Evolutionary conservation across 2,113 vertebrate genomes (phyloP).

Genomic region (Gymnarchus niloticus): DNA sequence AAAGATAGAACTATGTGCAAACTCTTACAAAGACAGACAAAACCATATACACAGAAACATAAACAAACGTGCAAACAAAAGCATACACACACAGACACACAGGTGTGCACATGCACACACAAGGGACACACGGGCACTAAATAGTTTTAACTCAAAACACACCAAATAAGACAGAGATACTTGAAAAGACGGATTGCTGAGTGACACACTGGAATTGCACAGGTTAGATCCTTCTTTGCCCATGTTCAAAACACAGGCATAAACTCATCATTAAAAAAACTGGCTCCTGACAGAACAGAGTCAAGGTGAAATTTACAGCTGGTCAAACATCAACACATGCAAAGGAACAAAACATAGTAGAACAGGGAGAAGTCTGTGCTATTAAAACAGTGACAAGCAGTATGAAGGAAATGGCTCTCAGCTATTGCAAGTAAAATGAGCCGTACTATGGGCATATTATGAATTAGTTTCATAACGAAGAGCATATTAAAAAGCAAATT

Average conservation of each 20-base stretch:
- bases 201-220: neutral
- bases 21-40: neutral
- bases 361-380: neutral
- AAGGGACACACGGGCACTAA: neutral
- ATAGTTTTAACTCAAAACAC: neutral
- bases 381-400: neutral
- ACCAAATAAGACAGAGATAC: constrained; percentile 15
- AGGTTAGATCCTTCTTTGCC: neutral
- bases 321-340: neutral
- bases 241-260: neutral
- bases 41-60: neutral
- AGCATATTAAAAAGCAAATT: neutral
- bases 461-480: neutral
- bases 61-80: too few species aligned
- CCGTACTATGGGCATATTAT: neutral
- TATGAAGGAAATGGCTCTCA: neutral
- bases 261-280: neutral
- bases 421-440: neutral
- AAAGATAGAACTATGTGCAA: too few species aligned
- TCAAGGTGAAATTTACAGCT: neutral
- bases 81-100: neutral
- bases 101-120: neutral
- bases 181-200: neutral
- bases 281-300: neutral
- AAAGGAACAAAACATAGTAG: neutral